Evolutionary conservation across 2,113 vertebrate species (phyloP).

Genomic region (Poicephalus gulielmi): DNA sequence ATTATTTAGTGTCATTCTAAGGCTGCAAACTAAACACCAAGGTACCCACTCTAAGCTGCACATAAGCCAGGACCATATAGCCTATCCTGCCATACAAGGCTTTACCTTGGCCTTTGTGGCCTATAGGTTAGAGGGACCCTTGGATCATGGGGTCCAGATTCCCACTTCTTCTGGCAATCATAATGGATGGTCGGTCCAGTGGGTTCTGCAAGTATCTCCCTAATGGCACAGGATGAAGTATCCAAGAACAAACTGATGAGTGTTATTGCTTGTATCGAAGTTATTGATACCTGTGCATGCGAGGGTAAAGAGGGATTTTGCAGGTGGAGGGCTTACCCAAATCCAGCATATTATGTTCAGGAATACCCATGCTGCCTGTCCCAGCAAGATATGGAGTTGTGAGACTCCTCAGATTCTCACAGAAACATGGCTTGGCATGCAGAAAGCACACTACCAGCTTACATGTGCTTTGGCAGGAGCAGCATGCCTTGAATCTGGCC

Average conservation of each 20-base stretch:
- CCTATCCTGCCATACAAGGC: not conserved
- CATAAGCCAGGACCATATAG: not conserved
- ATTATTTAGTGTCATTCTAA: not conserved
- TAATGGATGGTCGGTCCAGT: not conserved
- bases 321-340: not conserved
- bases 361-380: not conserved
- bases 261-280: not conserved
- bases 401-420: not conserved
- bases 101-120: not conserved
- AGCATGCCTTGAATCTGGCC: rapidly evolving
- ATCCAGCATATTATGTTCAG: rapidly evolving
- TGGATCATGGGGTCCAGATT: not conserved
- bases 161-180: not conserved
- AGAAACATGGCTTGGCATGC: not conserved
- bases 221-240: not conserved
- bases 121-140: not conserved
- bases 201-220: not conserved
- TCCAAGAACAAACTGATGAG: not conserved
- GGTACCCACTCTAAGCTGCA: not conserved
- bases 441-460: too few relatives aligned
- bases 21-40: not conserved
- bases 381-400: not conserved
- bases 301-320: not conserved
- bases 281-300: rapidly evolving
- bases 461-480: not conserved